Percentiles rank a stretch among this genome's conserved stretches.
Evolutionary conservation across 2,113 vertebrate genomes (phyloP).

Genomic region (Hiodon alosoides): DNA sequence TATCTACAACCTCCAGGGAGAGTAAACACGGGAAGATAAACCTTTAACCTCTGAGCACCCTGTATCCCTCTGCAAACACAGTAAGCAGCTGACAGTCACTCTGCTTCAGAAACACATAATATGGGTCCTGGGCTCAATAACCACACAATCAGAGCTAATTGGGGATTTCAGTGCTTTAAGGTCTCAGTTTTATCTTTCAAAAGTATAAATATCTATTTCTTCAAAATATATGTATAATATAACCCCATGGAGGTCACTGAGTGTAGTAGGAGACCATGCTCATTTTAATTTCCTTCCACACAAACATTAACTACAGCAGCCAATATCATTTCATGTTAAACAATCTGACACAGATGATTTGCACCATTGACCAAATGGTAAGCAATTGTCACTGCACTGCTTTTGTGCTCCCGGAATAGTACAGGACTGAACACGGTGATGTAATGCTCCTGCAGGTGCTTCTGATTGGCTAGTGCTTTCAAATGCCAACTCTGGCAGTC

Average conservation of each 20-base stretch:
- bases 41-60: not conserved
- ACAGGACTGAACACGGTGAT: conserved; percentile 36
- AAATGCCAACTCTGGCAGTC: conserved; percentile 33
- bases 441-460: conserved; percentile 41
- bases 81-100: not conserved
- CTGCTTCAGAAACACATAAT: not conserved
- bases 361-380: not conserved
- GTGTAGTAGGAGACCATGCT: no score
- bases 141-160: not conserved
- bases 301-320: not conserved
- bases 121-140: no score
- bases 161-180: not conserved
- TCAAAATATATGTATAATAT: not conserved
- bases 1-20: conserved; percentile 7
- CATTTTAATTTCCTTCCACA: not conserved
- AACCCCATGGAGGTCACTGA: not conserved
- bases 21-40: not conserved
- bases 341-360: not conserved
- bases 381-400: conserved; percentile 23
- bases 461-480: conserved; percentile 37
- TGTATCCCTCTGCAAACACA: not conserved
- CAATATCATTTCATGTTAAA: not conserved
- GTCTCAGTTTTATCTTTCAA: no score
- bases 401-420: conserved; percentile 36
- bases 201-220: no score